Evolutionary conservation across 1,140 invertebrate species (phyloP).

Genomic region (Heliothis virescens): DNA sequence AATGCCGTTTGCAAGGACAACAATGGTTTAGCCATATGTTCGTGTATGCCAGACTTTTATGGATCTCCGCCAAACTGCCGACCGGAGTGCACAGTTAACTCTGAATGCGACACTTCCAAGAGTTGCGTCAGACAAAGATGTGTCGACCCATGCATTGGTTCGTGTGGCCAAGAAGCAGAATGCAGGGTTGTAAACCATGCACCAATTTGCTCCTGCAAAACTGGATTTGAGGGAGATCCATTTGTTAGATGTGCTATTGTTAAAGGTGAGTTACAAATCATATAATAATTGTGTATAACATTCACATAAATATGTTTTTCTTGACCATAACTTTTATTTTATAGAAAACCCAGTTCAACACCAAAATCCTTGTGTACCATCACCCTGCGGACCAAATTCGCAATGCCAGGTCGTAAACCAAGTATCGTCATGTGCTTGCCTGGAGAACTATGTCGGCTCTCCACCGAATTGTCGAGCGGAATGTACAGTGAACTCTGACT

Average conservation of each 20-base stretch:
- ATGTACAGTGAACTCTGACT: conserved; percentile 91
- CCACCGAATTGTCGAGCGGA: conserved; percentile 92
- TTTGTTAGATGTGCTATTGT: conserved; percentile 86
- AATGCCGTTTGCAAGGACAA: conserved; percentile 90
- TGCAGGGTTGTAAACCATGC: conserved; percentile 92
- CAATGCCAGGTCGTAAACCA: conserved; percentile 89
- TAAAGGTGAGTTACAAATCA: conserved; percentile 64
- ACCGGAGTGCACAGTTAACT: conserved; percentile 93
- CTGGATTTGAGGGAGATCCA: conserved; percentile 89
- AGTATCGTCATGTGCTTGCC: conserved; percentile 89
- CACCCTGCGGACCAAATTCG: conserved; percentile 91
- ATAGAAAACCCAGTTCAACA: conserved; percentile 69
- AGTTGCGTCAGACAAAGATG: conserved; percentile 91
- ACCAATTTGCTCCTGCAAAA: conserved; percentile 90
- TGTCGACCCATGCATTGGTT: conserved; percentile 89
- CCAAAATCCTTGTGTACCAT: conserved; percentile 89
- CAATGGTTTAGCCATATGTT: conserved; percentile 87
- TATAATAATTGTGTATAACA: background rate
- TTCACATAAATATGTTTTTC: background rate
- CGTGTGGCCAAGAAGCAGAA: conserved; percentile 91
- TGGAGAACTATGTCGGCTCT: conserved; percentile 89
- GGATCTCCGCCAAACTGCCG: conserved; percentile 89
- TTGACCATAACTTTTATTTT: conserved; percentile 73
- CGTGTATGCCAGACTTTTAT: conserved; percentile 88
- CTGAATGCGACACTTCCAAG: conserved; percentile 93